Conservation (phyloP, 2,888 invertebrate species). For the Elgonia sp. region DNA sequence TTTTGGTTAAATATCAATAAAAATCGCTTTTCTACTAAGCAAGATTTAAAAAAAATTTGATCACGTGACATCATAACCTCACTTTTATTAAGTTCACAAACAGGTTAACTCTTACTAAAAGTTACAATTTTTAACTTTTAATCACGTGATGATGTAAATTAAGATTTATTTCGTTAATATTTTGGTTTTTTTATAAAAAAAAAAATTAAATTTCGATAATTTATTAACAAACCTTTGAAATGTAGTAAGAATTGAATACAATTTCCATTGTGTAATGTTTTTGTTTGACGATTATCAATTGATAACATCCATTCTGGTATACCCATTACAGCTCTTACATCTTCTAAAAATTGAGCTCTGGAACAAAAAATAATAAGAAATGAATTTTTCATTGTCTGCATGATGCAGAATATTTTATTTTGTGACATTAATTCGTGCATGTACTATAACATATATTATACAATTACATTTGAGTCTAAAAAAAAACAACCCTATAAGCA, state of each 20-base stretch:
- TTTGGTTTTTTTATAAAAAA: background rate
- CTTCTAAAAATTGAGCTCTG: constrained; percentile 94
- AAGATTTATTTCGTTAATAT: too few species aligned
- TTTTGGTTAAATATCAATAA: too few species aligned
- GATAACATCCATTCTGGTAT: constrained; percentile 96
- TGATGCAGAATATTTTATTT: too few species aligned
- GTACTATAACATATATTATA: background rate
- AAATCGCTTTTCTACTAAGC: too few species aligned
- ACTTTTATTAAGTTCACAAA: too few species aligned
- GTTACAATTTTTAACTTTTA: background rate
- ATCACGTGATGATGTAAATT: too few species aligned
- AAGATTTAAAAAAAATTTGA: too few species aligned
- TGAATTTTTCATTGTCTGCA: background rate
- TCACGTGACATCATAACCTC: too few species aligned
- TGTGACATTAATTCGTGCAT: too few species aligned
- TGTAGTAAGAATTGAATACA: constrained; percentile 95
- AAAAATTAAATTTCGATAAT: too few species aligned
- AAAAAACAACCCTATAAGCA: background rate
- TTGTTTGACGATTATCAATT: constrained; percentile 94
- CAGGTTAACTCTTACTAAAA: background rate
- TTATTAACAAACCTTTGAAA: constrained; percentile 90
- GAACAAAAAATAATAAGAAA: constrained; percentile 70
- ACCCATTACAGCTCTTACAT: constrained; percentile 93
- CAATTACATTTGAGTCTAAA: background rate
- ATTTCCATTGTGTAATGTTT: constrained; percentile 91